Base-by-base conservation (phyloP, 2,888 invertebrate genomes). In the Hypsopygia costalis region DNA sequence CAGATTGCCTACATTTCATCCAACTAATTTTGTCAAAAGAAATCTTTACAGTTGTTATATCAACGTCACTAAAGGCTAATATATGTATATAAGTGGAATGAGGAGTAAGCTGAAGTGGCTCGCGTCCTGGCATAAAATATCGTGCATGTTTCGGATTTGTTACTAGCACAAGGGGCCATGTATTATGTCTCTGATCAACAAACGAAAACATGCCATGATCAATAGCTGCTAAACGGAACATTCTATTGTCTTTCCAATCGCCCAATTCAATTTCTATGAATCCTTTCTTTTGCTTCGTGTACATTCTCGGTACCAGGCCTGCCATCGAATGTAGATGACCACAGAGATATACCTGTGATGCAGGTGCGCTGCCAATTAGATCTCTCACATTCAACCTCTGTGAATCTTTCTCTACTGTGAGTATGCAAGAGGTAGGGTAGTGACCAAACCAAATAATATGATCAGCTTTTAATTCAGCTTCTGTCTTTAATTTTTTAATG, bases 111-210 rank as follows among this genome's bases (percentile, higher is more conserved):
- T 91, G 76, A 32, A 93, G 60, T 28, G 96, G 94, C 77, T 97
- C 97, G 59, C 93, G 92, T 1, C 90, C 85, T 1, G 94, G 93
- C 81, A 96, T 92, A 33, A 89, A 68, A 70, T 93, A 95, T 47
- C 92, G 82, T 20, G 95, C 93, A 79, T 95, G 91, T 83, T 97
- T 97, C n/a, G 98, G 98, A 88, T 97, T 97, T 34, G 97, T 97
- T 10, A 97, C 91, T 51, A 98, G 79, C 31, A 94, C 90, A 16
- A 96, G 83, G 6, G 97, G 97, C 96, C 96, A 97, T 9, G 91
- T 82, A 49, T 92, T 90, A 68, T 95, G 93, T 51, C 88, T 89
- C 37, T 94, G 89, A 77, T 97, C 97, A 41, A 92, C 86, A 81
- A 97, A 97, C 21, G 97, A 95, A 68, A 97, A 93, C 52, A 96